Base-by-base conservation (phyloP, 2,888 invertebrate species). In the Notodonta ziczac region DNA sequence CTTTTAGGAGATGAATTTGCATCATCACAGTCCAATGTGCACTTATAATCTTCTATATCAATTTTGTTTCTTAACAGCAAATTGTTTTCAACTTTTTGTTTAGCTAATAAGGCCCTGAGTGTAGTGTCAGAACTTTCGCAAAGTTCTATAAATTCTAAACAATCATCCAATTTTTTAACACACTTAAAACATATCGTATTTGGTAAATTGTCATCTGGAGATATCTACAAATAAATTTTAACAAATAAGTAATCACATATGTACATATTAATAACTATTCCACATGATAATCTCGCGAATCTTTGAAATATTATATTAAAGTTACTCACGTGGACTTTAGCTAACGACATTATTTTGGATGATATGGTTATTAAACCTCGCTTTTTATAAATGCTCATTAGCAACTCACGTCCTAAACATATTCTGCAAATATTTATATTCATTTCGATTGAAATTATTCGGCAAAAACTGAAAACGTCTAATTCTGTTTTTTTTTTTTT, bases 171-270 rank as follows among this genome's bases (percentile, higher is more conserved):
- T 67, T 76, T 84, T 62, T 76, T 69, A 39, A 85, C 70, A 77
- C 93, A 93, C 65, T 67, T 80, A 42, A 66, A 65, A 74, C 93
- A 93, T 73, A 93, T 88, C 62, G 74, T 75, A 39, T 80, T 76
- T 16, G 92, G 90, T 24, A 91, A 76, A 5, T 85, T 87, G 71
- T 93, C 93, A 58, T 83, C 81, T 35, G 86, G 86, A 58, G 81
- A 66, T 71, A 93, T 86, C 92, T 93, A 73, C 53, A 84, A 85
- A 56, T 12, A 35, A 53, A 53, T 16, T 9, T 9, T 7, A 16
- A 16, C n/a, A 50, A 14, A 16, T 10, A 16, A 16, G 5, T 50
- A 50, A 3, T 10, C 12, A 48, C 48, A 5, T 48, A 48, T 14
- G 3, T 14, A 14, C 46, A 2, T 13, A 46, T 46, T 5, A 7